A percentile compares a stretch with the other conserved stretches of the same genome.
phyloP scores from a whole-genome alignment of 2,797 vertebrate genomes.

The Channallabes apus region DNA sequence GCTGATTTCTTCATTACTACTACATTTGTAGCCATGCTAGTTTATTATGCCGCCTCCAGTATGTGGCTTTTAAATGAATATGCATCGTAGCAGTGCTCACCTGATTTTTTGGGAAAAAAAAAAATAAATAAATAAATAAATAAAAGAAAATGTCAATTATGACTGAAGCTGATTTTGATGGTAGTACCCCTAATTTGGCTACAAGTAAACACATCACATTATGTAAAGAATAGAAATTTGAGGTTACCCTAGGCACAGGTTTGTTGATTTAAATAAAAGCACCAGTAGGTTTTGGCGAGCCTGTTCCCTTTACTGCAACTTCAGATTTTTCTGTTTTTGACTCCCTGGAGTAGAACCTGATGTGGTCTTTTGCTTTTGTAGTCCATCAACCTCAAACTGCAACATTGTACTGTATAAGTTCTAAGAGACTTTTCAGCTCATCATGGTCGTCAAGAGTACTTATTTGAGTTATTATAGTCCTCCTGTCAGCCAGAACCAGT shows the following conservation, averaged over 20 bases:
- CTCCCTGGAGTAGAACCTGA: not conserved
- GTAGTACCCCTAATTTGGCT: not conserved
- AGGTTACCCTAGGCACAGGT: not conserved
- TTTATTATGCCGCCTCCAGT: too few species aligned
- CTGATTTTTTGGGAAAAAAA: too few species aligned
- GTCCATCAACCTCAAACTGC: not conserved
- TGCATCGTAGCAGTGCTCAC: too few species aligned
- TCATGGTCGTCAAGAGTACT: not conserved
- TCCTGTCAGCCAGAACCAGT: not conserved
- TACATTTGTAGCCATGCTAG: not conserved
- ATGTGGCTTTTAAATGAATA: too few species aligned
- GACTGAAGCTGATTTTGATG: too few species aligned
- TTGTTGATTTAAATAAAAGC: not conserved
- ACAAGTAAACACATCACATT: not conserved
- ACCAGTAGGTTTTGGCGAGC: not conserved
- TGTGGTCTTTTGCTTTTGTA: not conserved
- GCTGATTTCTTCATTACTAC: not conserved
- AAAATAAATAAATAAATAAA: too few species aligned
- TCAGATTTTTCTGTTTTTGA: not conserved
- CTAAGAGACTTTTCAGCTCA: not conserved
- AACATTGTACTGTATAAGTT: not conserved
- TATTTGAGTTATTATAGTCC: not conserved
- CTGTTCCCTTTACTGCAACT: not conserved
- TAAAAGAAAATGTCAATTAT: not conserved
- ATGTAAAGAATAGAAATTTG: not conserved